Percentiles rank a stretch among this genome's conserved stretches.
phyloP scores from a whole-genome alignment of 2,888 invertebrate genomes.

The Nycteola revayana region DNA sequence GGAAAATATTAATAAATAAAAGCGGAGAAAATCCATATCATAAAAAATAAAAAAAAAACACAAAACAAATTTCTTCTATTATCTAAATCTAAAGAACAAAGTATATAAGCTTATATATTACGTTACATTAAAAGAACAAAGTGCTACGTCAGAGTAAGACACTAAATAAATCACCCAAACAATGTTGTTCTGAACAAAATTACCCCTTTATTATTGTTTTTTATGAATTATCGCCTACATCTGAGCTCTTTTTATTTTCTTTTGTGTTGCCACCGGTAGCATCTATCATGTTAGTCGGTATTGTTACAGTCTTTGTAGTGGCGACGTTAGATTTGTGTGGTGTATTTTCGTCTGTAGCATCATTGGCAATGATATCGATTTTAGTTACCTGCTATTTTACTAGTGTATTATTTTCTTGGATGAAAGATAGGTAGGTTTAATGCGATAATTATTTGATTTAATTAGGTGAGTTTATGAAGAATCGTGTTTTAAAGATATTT shows the following conservation, averaged over 20 bases:
- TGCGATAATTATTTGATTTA: no score
- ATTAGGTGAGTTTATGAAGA: no score
- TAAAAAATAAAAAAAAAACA: no score
- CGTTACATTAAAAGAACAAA: slow-evolving; percentile 32
- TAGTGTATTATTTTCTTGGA: no score
- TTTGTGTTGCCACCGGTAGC: slow-evolving; percentile 62
- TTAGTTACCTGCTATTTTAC: no score
- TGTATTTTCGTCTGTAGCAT: slow-evolving; percentile 13
- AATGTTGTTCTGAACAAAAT: slow-evolving; percentile 46
- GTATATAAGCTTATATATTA: slow-evolving; percentile 22
- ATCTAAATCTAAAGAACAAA: slow-evolving; percentile 19
- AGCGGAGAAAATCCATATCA: no score
- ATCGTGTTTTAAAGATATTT: no score
- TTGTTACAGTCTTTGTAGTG: slow-evolving; percentile 56
- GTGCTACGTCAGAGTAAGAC: slow-evolving; percentile 29
- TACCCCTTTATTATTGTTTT: slow-evolving; percentile 64
- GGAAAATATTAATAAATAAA: no score
- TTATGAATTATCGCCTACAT: slow-evolving; percentile 72
- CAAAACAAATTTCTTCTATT: slow-evolving; percentile 4
- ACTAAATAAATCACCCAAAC: slow-evolving; percentile 49
- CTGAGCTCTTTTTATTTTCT: slow-evolving; percentile 58
- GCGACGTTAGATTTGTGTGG: slow-evolving; percentile 31
- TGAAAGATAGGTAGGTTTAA: no score
- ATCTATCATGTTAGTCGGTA: slow-evolving; percentile 64
- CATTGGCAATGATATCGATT: slow-evolving; percentile 11